phyloP scores from a whole-genome alignment of 2,113 vertebrate species.

The Saccopteryx bilineata region DNA sequence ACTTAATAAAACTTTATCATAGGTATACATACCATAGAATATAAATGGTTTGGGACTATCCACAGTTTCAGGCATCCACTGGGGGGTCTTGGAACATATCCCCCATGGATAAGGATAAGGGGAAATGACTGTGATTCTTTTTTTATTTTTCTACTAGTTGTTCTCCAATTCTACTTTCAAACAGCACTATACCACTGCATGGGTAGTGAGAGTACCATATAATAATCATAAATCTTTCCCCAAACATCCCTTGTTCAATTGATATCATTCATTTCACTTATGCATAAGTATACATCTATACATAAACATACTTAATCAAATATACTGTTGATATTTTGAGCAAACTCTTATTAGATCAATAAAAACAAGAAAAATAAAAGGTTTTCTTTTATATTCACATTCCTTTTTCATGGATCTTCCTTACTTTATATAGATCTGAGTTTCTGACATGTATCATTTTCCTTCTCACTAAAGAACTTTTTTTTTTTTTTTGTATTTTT shows the following conservation, averaged over 20 bases:
- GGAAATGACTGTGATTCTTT: too few species aligned
- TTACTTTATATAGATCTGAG: neutral
- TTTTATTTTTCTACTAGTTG: too few species aligned
- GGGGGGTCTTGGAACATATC: too few species aligned
- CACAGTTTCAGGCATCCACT: too few species aligned
- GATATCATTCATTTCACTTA: neutral
- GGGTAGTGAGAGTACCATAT: neutral
- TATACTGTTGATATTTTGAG: neutral
- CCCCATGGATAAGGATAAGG: too few species aligned
- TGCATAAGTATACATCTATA: neutral
- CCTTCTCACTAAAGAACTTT: neutral
- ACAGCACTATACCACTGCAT: neutral
- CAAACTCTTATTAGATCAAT: neutral
- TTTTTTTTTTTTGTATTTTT: too few species aligned
- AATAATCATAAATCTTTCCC: neutral
- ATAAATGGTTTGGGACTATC: too few species aligned
- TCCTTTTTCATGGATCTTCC: neutral
- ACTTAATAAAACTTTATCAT: too few species aligned
- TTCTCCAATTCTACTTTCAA: too few species aligned
- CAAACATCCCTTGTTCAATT: neutral
- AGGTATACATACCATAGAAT: too few species aligned
- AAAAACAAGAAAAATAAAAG: neutral
- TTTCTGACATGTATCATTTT: neutral
- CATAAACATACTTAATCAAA: neutral
- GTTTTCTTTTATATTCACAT: neutral